Percentiles rank a stretch among this genome's conserved stretches.
These are phyloP conservation scores for Poecilia latipinna DNA, from an alignment of 2,113 vertebrate species.

Conservation along the genomic window DNA sequence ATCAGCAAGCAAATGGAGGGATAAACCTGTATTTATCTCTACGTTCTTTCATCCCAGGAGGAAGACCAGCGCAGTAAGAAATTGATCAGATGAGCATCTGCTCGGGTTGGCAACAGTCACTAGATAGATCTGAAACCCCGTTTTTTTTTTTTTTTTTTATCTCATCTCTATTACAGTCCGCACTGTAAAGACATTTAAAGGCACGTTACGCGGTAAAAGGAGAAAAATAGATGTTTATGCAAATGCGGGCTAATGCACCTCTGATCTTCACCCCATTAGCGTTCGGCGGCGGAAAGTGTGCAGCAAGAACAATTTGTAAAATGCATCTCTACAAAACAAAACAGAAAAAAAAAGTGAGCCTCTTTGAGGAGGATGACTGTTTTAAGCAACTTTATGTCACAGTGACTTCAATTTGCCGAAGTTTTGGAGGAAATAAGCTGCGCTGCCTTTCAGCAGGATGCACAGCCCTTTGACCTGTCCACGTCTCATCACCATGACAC, in stretches of 20 bases:
- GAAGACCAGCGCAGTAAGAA: slow-evolving; percentile 69
- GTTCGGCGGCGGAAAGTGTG: slow-evolving; percentile 14
- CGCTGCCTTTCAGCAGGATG: neutral
- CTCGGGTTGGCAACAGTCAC: slow-evolving; percentile 72
- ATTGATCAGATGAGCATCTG: slow-evolving; percentile 79
- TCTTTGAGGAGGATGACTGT: neutral
- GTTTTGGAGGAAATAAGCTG: neutral
- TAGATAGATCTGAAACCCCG: slow-evolving; percentile 64
- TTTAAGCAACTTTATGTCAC: neutral
- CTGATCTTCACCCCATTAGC: slow-evolving; percentile 29
- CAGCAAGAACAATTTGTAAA: slow-evolving; percentile 24
- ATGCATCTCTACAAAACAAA: slow-evolving; percentile 15
- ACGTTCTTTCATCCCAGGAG: slow-evolving; percentile 61
- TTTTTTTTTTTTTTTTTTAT: slow-evolving; percentile 68
- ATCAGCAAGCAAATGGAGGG: slow-evolving; percentile 65
- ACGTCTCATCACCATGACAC: neutral
- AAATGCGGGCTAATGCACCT: slow-evolving; percentile 40
- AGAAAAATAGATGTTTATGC: slow-evolving; percentile 39
- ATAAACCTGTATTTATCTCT: slow-evolving; percentile 71
- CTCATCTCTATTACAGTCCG: slow-evolving; percentile 70
- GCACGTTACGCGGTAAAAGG: slow-evolving; percentile 33
- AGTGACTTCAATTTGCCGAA: neutral
- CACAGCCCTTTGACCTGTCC: neutral
- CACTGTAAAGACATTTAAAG: slow-evolving; percentile 55
- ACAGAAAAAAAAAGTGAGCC: slow-evolving; percentile 19